Base-by-base conservation (phyloP, 2,113 vertebrate genomes). In the Entelurus aequoreus region DNA sequence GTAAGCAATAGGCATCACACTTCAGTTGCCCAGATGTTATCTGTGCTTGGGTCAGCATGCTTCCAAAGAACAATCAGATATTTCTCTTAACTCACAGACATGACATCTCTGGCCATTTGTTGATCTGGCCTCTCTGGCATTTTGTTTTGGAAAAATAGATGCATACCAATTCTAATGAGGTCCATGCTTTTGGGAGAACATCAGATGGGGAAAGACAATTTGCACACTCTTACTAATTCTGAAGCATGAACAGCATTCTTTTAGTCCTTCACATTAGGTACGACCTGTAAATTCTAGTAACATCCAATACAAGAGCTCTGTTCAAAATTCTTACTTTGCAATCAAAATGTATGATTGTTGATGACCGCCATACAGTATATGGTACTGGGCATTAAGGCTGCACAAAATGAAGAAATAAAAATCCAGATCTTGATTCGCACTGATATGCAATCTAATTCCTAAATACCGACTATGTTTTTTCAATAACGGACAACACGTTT, bases 161-260 rank as follows among this genome's bases (percentile, higher is more conserved):
- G 54, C 54, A 56, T 56, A 40, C 37, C 36, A 37, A 56, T 16
- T 40, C 37, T 56, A 56, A 56, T 16, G 15, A 56, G 54, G 37
- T 37, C 54, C 54, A 56, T 56, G 54, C 37, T 56, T 40, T 56
- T 56, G 15, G 38, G n/a, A 40, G 37, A 40, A 40, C 54, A 16
- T 54, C 53, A 5, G 53, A n/a, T n/a, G 5, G 15, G 42, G 4
- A 37, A 56, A 37, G n/a, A 8, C 6, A 37, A 6, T 21, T 28
- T 35, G 51, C 28, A 36, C 28, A 28, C 51, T 46, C 12, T 46
- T 46, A 46, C 4, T 8, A 3, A 9, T 8, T 42, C 12, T 46
- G 3, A 15, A 37, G 35, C 53, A 37, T 36, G 52, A 11, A 2
- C 7, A 28, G 6, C 7, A 10, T 35, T 35, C 28, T 19, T 52